Evolutionary conservation across 2,888 invertebrate species (phyloP), one percentile per base, ranked within the genome.

Genomic region (Ormyrus thymus): DNA sequence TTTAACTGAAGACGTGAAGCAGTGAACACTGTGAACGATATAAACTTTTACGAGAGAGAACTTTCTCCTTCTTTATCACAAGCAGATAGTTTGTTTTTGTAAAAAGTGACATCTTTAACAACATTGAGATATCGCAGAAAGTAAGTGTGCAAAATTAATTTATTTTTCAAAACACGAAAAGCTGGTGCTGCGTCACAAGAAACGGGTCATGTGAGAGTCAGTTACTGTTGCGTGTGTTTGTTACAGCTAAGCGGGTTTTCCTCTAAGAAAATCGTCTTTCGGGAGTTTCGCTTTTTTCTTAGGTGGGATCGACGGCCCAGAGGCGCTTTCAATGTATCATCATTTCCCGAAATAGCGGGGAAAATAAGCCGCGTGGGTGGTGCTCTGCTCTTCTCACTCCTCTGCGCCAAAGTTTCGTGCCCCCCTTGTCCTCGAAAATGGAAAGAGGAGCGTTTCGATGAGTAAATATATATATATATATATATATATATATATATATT

Each of bases 311-410:
- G 48, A 51, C 43, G 51, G n/a, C 55, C 58, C 58, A 29, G 59
- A 48, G 65, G 45, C 69, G 51, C 56, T 55, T 43, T 82, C 83
- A 83, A 66, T 72, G 76, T 85, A 84, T 87, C 87, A 89, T 88
- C 88, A 87, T 87, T 86, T 87, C 88, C 87, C 86, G 87, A 89
- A 89, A 89, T 89, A 88, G 88, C 83, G 76, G 81, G 83, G 83
- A 84, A 84, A 82, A 85, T 84, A 85, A 86, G 76, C 62, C 79
- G 81, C 79, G 82, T 80, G 76, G 80, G 81, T 80, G 76, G 53
- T 15, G 29, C 56, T 29, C 29, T 46, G 48, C 66, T 50, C 56
- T 15, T 50, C 13, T 6, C 51, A 46, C 15, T 55, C 8, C n/a
- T 71, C 55, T 55, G 64, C 58, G 50, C 46, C 11, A 56, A 55